These are phyloP conservation scores for Alethe diademata DNA, from an alignment of 2,113 vertebrate species.

Conservation along the genomic window DNA sequence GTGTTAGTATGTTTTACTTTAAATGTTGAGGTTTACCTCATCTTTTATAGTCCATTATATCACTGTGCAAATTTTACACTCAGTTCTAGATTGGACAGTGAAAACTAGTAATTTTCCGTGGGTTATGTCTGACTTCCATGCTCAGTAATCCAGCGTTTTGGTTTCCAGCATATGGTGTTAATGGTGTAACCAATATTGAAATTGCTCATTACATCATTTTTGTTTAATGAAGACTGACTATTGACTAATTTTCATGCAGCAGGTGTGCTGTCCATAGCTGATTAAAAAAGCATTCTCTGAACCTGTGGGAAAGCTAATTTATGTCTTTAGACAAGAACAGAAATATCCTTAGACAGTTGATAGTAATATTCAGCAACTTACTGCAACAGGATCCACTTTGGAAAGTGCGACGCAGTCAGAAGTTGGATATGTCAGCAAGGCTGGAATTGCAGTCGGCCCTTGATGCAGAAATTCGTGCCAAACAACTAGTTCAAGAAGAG, in stretches of 20 bases:
- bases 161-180: background rate
- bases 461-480: constrained; percentile 94
- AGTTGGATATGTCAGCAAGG: constrained; percentile 96
- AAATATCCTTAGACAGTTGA: background rate
- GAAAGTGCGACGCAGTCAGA: constrained; percentile 97
- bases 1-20: background rate
- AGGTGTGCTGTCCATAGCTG: background rate
- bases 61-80: background rate
- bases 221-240: background rate
- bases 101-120: background rate
- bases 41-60: background rate
- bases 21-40: background rate
- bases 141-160: background rate
- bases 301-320: background rate
- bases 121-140: background rate
- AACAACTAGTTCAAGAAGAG: constrained; percentile 93
- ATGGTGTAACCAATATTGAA: background rate
- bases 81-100: background rate
- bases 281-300: background rate
- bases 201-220: background rate
- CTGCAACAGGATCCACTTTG: constrained; percentile 90
- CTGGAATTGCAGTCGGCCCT: constrained; percentile 96
- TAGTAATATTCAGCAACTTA: background rate
- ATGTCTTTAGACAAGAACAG: background rate
- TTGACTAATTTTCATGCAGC: background rate